Base-by-base conservation (phyloP, 2,113 vertebrate species). In the Calonectris borealis region DNA sequence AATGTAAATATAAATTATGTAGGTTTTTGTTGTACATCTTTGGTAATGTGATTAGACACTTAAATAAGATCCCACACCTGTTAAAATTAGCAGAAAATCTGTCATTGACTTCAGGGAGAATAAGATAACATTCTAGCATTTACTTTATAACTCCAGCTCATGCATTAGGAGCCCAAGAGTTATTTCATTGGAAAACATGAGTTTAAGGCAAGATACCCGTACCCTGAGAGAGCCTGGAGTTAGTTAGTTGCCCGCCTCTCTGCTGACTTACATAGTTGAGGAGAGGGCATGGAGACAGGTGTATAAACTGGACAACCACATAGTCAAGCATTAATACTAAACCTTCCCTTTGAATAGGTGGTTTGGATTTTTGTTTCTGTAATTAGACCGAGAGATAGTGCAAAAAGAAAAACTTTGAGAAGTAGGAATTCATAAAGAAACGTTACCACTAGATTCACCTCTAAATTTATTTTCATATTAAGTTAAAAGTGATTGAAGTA, bases 21-120 rank as follows among this genome's bases (percentile, higher is more conserved):
- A 65, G 60, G 40, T 36, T 82, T 90, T 91, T 90, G 26, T 76
- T 94, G 62, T 93, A 51, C 22, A 15, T 38, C 57, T 93, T 69
- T 62, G 58, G n/a, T 54, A 62, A 69, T 21, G 46, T 49, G 40
- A 70, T 70, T 55, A 73, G 69, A 61, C 9, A 9, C 42, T 61
- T 19, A 36, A 69, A 19, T 49, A 54, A n/a, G 70, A 64, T 62
- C 62, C 32, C 68, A 36, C 14, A 69, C 4, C 22, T 62, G 25
- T 16, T 83, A 73, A 73, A 72, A 80, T 42, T 4, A 44, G 31
- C 46, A 36, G 86, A 54, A 90, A 86, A 77, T 60, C 38, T 44
- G 24, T 46, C 12, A 16, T 21, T 69, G 46, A 40, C 65, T 87
- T 84, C 46, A 82, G 76, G 68, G 69, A 71, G 60, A 65, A 2